Conservation (phyloP, 1,140 invertebrate genomes). For the Drosophila varians region DNA sequence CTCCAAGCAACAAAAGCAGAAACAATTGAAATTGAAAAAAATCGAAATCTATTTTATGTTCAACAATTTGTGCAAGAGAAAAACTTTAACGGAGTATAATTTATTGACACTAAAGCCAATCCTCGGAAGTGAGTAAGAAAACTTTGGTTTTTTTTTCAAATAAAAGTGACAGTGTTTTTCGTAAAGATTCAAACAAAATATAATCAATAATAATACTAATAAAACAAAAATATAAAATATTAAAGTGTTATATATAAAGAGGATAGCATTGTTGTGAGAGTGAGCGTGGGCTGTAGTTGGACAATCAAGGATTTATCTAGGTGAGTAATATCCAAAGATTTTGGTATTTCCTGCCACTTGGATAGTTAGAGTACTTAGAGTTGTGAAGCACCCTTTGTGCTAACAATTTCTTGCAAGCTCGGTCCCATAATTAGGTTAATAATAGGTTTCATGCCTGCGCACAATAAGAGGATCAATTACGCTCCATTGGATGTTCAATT, state of each 20-base stretch:
- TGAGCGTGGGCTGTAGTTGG: conserved; percentile 7
- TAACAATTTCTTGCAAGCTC: conserved; percentile 5
- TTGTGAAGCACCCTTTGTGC: not conserved
- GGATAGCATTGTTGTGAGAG: not conserved
- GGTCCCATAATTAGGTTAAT: conserved; percentile 24
- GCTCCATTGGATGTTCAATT: conserved; percentile 26
- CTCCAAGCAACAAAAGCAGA: conserved; percentile 52
- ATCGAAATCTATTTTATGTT: conserved; percentile 81
- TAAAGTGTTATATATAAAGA: conserved; percentile 3
- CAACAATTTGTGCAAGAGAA: conserved; percentile 80
- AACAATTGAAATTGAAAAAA: conserved; percentile 75
- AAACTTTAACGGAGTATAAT: conserved; percentile 66
- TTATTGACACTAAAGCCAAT: conserved; percentile 71
- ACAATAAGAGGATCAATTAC: conserved; percentile 48
- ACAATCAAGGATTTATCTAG: conserved; percentile 7
- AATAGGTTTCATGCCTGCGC: conserved; percentile 21
- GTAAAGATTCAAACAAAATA: conserved; percentile 7
- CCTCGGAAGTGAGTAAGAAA: conserved; percentile 51
- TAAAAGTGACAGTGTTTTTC: conserved; percentile 19
- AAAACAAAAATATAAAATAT: not conserved
- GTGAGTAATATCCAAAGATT: conserved; percentile 1
- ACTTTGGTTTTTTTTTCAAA: too few relatives aligned
- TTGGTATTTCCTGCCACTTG: too few relatives aligned
- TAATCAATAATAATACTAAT: not conserved
- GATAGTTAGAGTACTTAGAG: not conserved